Evolutionary conservation across 2,113 vertebrate genomes (phyloP), one percentile per base, ranked within the genome.

Genomic region (Thomomys bottae): DNA sequence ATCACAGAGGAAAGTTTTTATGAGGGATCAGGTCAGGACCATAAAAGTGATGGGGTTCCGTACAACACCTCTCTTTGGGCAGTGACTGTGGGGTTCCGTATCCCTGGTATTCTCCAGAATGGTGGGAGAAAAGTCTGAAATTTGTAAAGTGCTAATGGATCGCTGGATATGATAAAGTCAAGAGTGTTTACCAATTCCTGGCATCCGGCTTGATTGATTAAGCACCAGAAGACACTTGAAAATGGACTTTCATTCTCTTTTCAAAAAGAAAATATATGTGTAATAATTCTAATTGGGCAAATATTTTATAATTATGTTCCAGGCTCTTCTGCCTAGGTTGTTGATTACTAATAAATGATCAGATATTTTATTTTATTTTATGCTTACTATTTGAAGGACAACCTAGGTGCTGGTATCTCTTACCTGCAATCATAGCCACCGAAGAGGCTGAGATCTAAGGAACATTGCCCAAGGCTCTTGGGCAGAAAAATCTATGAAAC

Each of bases 1-100:
- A 40, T 94, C 75, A 77, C 64, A 87, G 61, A 91, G 30, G 63
- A 78, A 85, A 70, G 78, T 89, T 95, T 95, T 96, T 92, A 94
- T n/a, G 79, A 90, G 76, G 45, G 75, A 70, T 67, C 76, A 77
- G 79, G 88, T 85, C 88, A 96, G 79, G 28, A 10, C 42, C 32
- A n/a, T 90, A 80, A 94, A 95, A 91, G 42, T 86, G 76, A 87
- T 70, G 2, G 61, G 40, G 23, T 83, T 89, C 71, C 75, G 82
- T 38, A 36, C 0, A 6, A 73, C 85, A 76, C 71, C 71, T 66
- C 34, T 67, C 87, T 71, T 32, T 3, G 6, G 36, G 40, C 38
- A 63, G 38, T 71, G 14, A 81, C 54, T 5, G 6, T 34, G 18
- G 7, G 18, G 7, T 6, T 78, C 7, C 34, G 7, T 45, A 71